Evolutionary conservation across 2,797 vertebrate species (phyloP).

Genomic region (Pristis pectinata): DNA sequence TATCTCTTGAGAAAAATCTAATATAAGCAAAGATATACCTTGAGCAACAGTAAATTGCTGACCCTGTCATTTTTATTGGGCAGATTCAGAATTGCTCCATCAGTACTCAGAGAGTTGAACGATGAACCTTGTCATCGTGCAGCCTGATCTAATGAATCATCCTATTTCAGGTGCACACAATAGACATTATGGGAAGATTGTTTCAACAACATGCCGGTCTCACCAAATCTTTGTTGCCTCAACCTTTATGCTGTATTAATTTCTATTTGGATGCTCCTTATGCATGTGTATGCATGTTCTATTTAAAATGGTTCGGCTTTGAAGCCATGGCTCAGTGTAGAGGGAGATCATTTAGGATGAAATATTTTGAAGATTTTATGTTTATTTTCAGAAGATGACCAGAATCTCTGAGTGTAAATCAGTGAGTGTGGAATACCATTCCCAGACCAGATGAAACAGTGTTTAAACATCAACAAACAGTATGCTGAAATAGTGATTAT

Average conservation of each 20-base stretch:
- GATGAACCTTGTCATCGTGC: slow-evolving; percentile 94
- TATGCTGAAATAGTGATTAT: background rate
- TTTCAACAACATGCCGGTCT: slow-evolving; percentile 83
- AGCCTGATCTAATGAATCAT: slow-evolving; percentile 98
- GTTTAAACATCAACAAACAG: too few relatives aligned
- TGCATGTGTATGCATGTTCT: background rate
- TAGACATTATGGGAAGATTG: slow-evolving; percentile 92
- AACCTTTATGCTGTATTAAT: slow-evolving; percentile 64
- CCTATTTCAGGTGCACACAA: slow-evolving; percentile 92
- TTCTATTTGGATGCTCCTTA: background rate
- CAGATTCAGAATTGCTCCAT: slow-evolving; percentile 91
- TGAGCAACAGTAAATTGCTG: slow-evolving; percentile 78
- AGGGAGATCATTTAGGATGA: background rate
- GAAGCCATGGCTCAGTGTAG: background rate
- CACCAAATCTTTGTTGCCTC: slow-evolving; percentile 77
- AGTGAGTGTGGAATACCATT: background rate
- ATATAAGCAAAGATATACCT: slow-evolving; percentile 70
- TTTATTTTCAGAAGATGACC: background rate
- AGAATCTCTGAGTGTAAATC: background rate
- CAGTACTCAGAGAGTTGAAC: slow-evolving; percentile 95
- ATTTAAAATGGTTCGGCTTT: background rate
- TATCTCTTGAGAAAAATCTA: slow-evolving; percentile 2
- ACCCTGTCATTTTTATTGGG: slow-evolving; percentile 97
- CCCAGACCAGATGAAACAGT: background rate
- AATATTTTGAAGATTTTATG: background rate